These are phyloP conservation scores for Mellivora capensis DNA, from an alignment of 2,113 vertebrate genomes.

Conservation along the genomic window DNA sequence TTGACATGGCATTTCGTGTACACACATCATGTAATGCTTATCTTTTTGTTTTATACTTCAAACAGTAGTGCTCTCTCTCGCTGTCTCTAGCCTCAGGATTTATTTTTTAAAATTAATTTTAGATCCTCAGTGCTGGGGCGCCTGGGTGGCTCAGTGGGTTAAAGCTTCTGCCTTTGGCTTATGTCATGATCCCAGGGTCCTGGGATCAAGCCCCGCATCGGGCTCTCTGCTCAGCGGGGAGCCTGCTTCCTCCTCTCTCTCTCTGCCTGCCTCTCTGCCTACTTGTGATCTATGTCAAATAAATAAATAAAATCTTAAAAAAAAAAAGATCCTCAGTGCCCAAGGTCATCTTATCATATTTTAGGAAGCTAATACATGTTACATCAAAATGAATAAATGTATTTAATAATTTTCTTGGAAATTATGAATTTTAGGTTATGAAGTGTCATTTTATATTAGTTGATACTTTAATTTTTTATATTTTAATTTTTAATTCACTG, in stretches of 20 bases:
- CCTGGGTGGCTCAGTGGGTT: too few relatives aligned
- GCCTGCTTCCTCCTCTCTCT: too few relatives aligned
- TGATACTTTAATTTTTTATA: background rate
- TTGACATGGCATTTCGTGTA: background rate
- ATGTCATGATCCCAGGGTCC: too few relatives aligned
- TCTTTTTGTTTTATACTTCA: background rate
- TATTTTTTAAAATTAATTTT: constrained; percentile 7
- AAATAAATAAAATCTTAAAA: too few relatives aligned
- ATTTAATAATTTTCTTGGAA: background rate
- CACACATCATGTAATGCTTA: background rate
- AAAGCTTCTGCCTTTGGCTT: too few relatives aligned
- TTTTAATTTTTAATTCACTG: background rate
- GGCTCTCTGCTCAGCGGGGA: too few relatives aligned
- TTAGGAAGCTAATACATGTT: background rate
- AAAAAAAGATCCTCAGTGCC: background rate
- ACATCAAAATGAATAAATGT: constrained; percentile 13
- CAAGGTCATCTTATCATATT: background rate
- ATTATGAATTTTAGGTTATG: background rate
- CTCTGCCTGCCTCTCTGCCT: too few relatives aligned
- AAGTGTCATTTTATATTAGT: background rate
- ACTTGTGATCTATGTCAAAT: too few relatives aligned
- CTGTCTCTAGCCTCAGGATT: background rate
- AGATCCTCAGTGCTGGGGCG: background rate
- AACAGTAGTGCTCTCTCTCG: background rate
- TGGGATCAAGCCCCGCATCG: too few relatives aligned